Evolutionary conservation across 2,113 vertebrate genomes (phyloP).

Genomic region (Ochotona princeps): DNA sequence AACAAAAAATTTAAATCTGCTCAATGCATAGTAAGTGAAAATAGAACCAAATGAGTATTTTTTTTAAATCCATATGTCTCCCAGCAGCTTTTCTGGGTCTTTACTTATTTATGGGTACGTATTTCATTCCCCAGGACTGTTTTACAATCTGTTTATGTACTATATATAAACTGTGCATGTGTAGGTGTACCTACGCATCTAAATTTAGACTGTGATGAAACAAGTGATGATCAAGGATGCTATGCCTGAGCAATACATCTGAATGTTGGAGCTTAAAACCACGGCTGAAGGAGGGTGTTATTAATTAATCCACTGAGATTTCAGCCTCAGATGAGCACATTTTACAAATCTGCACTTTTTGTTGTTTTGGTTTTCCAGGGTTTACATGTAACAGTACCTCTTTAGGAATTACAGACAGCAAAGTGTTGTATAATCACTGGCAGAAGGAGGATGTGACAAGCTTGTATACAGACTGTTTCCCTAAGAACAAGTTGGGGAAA

Average conservation of each 20-base stretch:
- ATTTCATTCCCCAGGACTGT: slow-evolving; percentile 37
- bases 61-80: background rate
- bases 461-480: background rate
- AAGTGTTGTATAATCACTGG: background rate
- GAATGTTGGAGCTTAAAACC: background rate
- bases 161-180: background rate
- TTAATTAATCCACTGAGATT: slow-evolving; percentile 4
- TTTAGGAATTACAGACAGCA: background rate
- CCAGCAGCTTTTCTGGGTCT: background rate
- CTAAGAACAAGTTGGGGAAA: background rate
- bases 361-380: slow-evolving; percentile 10
- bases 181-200: background rate
- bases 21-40: background rate
- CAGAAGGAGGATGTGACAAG: background rate
- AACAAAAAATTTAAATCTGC: slow-evolving; percentile 44
- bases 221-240: background rate
- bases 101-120: slow-evolving; percentile 2
- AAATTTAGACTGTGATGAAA: slow-evolving; percentile 34
- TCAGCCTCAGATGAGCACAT: background rate
- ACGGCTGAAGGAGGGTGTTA: background rate
- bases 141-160: slow-evolving; percentile 9
- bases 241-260: background rate
- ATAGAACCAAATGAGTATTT: background rate
- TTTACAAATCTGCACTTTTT: background rate
- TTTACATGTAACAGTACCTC: background rate